Base-by-base conservation (phyloP, 2,888 invertebrate species). In the Ormyrus nitidulus region DNA sequence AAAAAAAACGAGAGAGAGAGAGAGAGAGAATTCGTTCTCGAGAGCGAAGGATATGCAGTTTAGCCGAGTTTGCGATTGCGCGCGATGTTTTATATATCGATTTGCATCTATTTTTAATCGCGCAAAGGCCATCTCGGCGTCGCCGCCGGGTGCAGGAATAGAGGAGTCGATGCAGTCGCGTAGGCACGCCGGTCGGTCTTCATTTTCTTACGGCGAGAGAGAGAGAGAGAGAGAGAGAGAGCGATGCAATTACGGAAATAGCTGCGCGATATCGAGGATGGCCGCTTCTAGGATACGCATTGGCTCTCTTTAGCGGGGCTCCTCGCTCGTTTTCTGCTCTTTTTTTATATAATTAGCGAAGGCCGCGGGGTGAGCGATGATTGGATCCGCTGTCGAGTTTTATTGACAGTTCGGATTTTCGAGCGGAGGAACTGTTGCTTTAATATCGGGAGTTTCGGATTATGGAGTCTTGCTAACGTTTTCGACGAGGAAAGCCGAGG, bases 41-140 rank as follows among this genome's bases (percentile, higher is more conserved):
- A 34, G 34, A 34, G 34, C 34, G 34, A 34, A 34, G 34, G 34
- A 34, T 34, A 34, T 3, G 4, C 2, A 34, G 34, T 34, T 34
- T 34, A 34, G 9, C 56, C 6, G n/a, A 5, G 10, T n/a, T 58
- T n/a, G 58, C 13, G n/a, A 70, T 59, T 46, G 46, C 11, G 11
- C 54, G 72, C 11, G 62, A 19, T 34, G 34, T 4, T 34, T 2
- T 4, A 34, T 34, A 34, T 66, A 74, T 74, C 66, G 74, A 74
- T 74, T 74, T 58, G 65, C 74, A 5, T 65, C 66, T 74, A 74
- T 74, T 65, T 74, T 74, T 74, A 66, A 74, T 74, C 74, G 66
- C 34, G 58, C 56, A 65, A 34, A 64, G 73, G 62, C 72, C 72
- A 54, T 54, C 61, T 48, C 6, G 34, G 34, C 34, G 34, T 48